Evolutionary conservation across 35 echinoderm and acorn worm genomes (phyloP).

Genomic region (Apostichopus parvimensis): DNA sequence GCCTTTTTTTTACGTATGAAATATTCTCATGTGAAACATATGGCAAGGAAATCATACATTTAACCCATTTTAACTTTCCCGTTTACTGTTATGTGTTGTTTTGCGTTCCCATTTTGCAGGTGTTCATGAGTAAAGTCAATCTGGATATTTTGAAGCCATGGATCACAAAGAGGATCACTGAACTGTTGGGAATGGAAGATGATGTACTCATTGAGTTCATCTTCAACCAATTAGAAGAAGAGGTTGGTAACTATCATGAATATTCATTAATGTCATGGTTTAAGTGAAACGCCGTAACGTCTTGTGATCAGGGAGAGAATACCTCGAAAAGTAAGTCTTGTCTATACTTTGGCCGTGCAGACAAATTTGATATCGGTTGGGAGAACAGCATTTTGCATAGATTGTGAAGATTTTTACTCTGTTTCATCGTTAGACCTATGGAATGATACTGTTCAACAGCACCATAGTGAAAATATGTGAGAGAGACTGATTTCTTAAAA

Average conservation of each 20-base stretch:
- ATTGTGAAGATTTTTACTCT: too few species aligned
- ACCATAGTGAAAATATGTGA: too few species aligned
- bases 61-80: too few species aligned
- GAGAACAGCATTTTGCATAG: too few species aligned
- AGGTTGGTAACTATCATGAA: conserved; percentile 55
- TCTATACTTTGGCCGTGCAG: not conserved
- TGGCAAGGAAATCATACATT: too few species aligned
- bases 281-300: not conserved
- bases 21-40: too few species aligned
- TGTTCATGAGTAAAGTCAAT: conserved; percentile 94
- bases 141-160: conserved; percentile 97
- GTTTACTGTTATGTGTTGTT: not conserved
- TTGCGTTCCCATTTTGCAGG: conserved; percentile 54
- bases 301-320: conserved; percentile 31
- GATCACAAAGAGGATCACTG: conserved; percentile 93
- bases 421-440: too few species aligned
- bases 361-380: too few species aligned
- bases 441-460: too few species aligned
- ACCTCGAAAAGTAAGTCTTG: not conserved
- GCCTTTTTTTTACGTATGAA: too few species aligned
- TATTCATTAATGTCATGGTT: not conserved
- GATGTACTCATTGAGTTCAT: conserved; percentile 99
- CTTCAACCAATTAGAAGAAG: conserved; percentile 95
- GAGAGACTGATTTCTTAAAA: too few species aligned
- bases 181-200: conserved; percentile 95